These are phyloP conservation scores for Rhinolophus sinicus DNA, from an alignment of 2,113 vertebrate species.

Conservation along the genomic window DNA sequence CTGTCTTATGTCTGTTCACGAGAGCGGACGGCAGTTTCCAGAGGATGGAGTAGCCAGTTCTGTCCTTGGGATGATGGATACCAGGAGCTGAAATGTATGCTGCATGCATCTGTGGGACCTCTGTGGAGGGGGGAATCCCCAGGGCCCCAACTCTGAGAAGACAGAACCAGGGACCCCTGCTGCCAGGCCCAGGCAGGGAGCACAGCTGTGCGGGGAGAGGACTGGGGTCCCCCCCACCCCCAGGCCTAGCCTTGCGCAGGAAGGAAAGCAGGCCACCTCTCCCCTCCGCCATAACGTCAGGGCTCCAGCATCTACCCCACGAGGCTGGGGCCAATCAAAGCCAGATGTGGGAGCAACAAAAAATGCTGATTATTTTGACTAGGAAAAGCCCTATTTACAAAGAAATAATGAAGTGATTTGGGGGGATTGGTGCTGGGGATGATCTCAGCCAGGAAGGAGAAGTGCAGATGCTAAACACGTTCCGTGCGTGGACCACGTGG, in stretches of 20 bases:
- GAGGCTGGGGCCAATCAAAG: slow-evolving; percentile 83
- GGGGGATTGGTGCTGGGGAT: slow-evolving; percentile 75
- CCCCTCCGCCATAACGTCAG: neutral
- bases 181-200: neutral
- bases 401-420: slow-evolving; percentile 81
- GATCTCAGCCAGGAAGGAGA: slow-evolving; percentile 71
- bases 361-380: slow-evolving; percentile 81
- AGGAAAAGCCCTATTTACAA: slow-evolving; percentile 79
- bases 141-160: neutral
- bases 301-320: slow-evolving; percentile 67
- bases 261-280: slow-evolving; percentile 7
- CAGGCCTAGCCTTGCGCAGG: neutral
- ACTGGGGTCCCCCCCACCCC: neutral
- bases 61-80: neutral
- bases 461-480: slow-evolving; percentile 70
- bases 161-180: neutral
- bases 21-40: neutral
- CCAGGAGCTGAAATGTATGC: rapidly evolving
- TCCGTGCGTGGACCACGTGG: neutral
- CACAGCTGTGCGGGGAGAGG: rapidly evolving
- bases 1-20: neutral
- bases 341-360: slow-evolving; percentile 83
- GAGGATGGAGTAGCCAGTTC: rapidly evolving
- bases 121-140: neutral
- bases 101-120: neutral